Percentiles rank a stretch among this genome's conserved stretches.
These are phyloP conservation scores for Turritopsis rubra DNA, from an alignment of 30 jellyfish, hydroid and myxozoan species.

Conservation along the genomic window DNA sequence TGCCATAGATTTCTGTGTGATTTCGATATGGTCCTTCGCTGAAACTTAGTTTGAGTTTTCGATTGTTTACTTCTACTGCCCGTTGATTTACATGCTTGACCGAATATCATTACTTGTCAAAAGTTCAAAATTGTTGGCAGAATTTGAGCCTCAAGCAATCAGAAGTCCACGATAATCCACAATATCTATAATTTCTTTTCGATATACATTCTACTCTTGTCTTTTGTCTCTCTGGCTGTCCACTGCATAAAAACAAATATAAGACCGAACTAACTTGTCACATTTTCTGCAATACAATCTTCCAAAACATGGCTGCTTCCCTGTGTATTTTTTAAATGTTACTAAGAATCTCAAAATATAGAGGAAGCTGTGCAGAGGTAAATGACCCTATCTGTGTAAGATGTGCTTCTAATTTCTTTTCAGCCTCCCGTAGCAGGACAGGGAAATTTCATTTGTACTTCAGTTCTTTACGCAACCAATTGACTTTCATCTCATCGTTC, in stretches of 20 bases:
- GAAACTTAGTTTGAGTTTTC: not conserved
- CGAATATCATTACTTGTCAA: not conserved
- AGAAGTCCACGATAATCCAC: not conserved
- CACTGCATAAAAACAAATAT: too few species aligned
- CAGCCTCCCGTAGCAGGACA: not conserved
- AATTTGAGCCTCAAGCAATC: not conserved
- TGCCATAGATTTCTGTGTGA: not conserved
- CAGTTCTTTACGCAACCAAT: not conserved
- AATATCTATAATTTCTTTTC: not conserved
- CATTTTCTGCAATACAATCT: slow-evolving; percentile 4
- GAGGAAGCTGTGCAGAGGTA: not conserved
- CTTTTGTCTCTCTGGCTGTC: not conserved
- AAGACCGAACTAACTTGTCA: not conserved
- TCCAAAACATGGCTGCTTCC: slow-evolving; percentile 6
- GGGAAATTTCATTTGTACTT: not conserved
- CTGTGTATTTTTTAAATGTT: not conserved
- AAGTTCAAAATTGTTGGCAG: not conserved
- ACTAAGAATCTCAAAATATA: not conserved
- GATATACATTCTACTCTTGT: too few species aligned
- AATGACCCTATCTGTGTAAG: not conserved
- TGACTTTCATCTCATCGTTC: not conserved
- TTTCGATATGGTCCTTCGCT: not conserved
- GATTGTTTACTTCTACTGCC: not conserved
- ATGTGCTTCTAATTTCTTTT: not conserved
- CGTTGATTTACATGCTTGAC: not conserved